phyloP scores from a whole-genome alignment of 1,140 invertebrate species.

The Papilio polytes region DNA sequence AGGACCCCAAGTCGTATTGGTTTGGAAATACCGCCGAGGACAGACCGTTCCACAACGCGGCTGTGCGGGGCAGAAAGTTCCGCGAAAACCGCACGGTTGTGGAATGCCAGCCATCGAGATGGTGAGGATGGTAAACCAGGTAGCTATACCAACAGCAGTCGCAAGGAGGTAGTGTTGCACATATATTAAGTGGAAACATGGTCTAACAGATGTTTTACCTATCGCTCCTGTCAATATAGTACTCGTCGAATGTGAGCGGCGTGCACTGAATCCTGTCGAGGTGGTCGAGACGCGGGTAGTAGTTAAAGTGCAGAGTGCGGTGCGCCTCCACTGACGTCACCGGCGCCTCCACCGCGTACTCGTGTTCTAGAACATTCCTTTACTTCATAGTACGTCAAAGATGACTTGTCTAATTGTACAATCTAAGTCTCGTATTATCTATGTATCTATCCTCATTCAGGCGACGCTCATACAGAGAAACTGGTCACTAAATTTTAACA shows the following conservation, averaged over 20 bases:
- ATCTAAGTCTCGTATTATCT: not conserved
- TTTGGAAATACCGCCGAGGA: too few species aligned
- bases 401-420: not conserved
- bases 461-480: too few species aligned
- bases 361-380: conserved; percentile 84
- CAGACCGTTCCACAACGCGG: too few species aligned
- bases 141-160: not conserved
- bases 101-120: too few species aligned
- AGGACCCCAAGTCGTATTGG: too few species aligned
- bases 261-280: conserved; percentile 86
- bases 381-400: not conserved
- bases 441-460: too few species aligned
- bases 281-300: conserved; percentile 87
- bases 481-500: too few species aligned
- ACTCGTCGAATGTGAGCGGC: conserved; percentile 85
- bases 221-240: conserved; percentile 87
- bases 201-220: conserved; percentile 56
- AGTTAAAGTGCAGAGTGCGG: conserved; percentile 88
- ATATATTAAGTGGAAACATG: not conserved
- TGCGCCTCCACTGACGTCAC: conserved; percentile 83
- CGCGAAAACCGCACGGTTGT: too few species aligned
- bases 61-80: too few species aligned
- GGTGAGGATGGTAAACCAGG: too few species aligned
- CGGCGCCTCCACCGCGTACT: conserved; percentile 82
- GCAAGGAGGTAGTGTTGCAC: too few species aligned